Base-by-base conservation (phyloP, 2,888 invertebrate species). In the Mythimna loreyi region DNA sequence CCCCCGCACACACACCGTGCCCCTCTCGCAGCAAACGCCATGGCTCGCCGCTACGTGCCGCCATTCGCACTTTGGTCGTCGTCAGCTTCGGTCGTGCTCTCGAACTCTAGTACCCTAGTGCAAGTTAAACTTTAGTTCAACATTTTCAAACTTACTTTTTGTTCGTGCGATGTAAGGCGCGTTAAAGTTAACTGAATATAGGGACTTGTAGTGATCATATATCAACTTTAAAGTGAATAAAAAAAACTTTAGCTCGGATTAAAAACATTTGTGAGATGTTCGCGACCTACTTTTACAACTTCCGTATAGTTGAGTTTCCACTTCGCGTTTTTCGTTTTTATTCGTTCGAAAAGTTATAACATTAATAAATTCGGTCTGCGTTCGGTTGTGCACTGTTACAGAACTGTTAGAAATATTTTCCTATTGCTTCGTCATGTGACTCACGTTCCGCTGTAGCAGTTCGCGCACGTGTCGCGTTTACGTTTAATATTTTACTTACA, bases 1-100 rank as follows among this genome's bases (percentile, higher is more conserved):
- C 78, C 80, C 83, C 74, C 84, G 81, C 19, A 16, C 63, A 47
- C 28, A 62, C 36, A 28, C 89, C 90, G 77, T 85, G 89, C 90
- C 92, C 91, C 91, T 86, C 89, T 85, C 87, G 84, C 83, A 80
- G 85, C 88, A 82, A 82, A 86, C 87, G 89, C 89, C 90, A 89
- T 87, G 90, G 91, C 86, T 90, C 89, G 88, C 87, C 87, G 87
- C 90, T 89, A 88, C 89, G 89, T 89, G 89, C 92, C 87, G 89
- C 89, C 93, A 96, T 94, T 96, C 95, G 94, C 94, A 93, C 90
- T 92, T 92, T 89, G 90, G 87, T 89, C 93, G 88, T 88, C 92
- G 88, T 80, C 87, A 69, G 86, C 87, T 85, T 70, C 88, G 85
- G 92, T 92, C 92, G 93, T 88, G 88, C 83, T 83, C 88, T 86